These are phyloP conservation scores for Muricea muricata DNA, from an alignment of 92 coral and sea anemone species.

Conservation along the genomic window DNA sequence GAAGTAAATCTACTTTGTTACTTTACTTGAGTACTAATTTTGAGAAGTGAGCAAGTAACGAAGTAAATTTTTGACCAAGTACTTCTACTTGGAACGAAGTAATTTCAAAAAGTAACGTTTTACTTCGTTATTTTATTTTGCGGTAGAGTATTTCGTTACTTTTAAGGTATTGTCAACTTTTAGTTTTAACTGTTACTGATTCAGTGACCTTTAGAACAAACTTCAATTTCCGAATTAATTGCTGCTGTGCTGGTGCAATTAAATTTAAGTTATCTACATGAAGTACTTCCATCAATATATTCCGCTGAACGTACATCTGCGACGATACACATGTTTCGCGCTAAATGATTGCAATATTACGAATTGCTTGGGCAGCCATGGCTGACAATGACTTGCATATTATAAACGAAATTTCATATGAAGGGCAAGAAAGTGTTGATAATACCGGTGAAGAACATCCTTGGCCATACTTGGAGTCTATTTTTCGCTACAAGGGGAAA, in stretches of 20 bases:
- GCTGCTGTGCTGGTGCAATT: neutral
- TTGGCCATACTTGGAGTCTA: neutral
- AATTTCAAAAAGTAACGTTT: conserved; percentile 12
- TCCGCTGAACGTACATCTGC: conserved; percentile 11
- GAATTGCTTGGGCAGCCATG: neutral
- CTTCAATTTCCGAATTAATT: neutral
- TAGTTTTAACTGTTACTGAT: neutral
- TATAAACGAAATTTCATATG: neutral
- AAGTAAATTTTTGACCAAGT: conserved; percentile 21
- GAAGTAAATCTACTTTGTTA: conserved; percentile 8
- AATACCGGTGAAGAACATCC: neutral
- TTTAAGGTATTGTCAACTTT: neutral
- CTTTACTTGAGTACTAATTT: conserved; percentile 21
- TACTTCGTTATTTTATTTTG: conserved; percentile 30
- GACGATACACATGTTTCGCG: neutral
- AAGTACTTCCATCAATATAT: neutral
- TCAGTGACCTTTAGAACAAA: neutral
- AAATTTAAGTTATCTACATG: neutral
- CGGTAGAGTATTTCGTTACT: conserved; percentile 26
- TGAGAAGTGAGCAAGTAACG: conserved; percentile 22
- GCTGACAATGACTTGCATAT: conserved; percentile 6
- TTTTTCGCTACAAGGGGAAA: conserved; percentile 10
- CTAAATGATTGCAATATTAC: neutral
- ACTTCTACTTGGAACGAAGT: conserved; percentile 24
- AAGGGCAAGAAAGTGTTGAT: neutral